phyloP scores from a whole-genome alignment of 1,140 invertebrate species.

The Mamestra configurata region DNA sequence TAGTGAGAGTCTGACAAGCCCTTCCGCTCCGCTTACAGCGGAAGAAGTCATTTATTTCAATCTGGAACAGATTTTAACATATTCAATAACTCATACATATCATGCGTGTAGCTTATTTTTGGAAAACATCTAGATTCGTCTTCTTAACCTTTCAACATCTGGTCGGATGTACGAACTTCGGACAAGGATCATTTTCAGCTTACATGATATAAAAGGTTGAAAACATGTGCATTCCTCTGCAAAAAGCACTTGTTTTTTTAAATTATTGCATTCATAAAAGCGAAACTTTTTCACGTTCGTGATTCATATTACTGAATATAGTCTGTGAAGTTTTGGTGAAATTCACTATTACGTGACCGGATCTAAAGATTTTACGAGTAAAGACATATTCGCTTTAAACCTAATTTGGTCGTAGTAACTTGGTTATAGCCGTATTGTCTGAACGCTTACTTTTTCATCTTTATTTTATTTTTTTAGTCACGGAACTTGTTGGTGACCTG shows the following conservation, averaged over 20 bases:
- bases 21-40: no score
- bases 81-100: no score
- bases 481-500: neutral
- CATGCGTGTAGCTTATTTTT: no score
- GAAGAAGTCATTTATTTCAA: no score
- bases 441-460: neutral
- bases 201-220: no score
- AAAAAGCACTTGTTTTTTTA: neutral
- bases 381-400: constrained; percentile 22
- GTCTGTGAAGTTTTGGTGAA: constrained; percentile 34
- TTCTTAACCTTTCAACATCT: no score
- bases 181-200: no score
- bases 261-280: constrained; percentile 30
- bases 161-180: no score
- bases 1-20: no score
- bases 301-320: constrained; percentile 32
- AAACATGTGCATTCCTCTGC: neutral
- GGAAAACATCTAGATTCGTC: no score
- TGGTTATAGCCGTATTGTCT: neutral
- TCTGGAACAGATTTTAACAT: no score
- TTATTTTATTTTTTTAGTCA: neutral
- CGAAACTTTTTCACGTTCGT: constrained; percentile 28
- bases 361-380: constrained; percentile 14
- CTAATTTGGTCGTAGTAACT: constrained; percentile 15
- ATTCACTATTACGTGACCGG: constrained; percentile 45